A percentile compares a stretch with the other conserved stretches of the same genome.
phyloP scores from a whole-genome alignment of 2,113 vertebrate genomes.

The Felis chaus region DNA sequence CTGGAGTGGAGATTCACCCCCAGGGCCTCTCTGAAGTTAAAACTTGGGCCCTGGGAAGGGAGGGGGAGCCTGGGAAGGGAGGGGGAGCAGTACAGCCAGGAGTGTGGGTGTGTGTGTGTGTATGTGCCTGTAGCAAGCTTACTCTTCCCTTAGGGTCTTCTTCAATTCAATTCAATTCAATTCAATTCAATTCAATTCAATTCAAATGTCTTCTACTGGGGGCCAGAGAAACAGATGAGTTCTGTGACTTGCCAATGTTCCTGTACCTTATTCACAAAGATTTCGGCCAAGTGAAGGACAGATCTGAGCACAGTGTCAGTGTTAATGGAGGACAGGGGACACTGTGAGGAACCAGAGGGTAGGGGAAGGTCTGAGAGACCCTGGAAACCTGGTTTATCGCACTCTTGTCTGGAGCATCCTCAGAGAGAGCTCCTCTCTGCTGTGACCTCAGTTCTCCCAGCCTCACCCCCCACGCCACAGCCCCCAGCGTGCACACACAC shows the following conservation, averaged over 20 bases:
- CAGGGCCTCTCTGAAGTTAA: background rate
- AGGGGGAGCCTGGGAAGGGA: too few species aligned
- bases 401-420: background rate
- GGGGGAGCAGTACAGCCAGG: background rate
- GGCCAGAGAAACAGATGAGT: background rate
- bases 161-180: background rate
- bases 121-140: too few species aligned
- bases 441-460: background rate
- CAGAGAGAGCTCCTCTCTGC: background rate
- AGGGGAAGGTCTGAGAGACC: background rate
- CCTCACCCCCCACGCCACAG: accelerated
- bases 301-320: background rate
- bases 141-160: background rate
- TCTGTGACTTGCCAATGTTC: background rate
- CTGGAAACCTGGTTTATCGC: background rate
- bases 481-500: accelerated
- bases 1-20: background rate
- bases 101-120: background rate
- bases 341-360: background rate
- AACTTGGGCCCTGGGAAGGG: too few species aligned
- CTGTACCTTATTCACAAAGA: too few species aligned
- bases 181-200: background rate
- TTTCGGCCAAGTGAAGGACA: background rate
- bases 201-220: background rate
- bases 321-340: background rate